Evolutionary conservation across 1,140 invertebrate species (phyloP).

Genomic region (Bombus huntii): DNA sequence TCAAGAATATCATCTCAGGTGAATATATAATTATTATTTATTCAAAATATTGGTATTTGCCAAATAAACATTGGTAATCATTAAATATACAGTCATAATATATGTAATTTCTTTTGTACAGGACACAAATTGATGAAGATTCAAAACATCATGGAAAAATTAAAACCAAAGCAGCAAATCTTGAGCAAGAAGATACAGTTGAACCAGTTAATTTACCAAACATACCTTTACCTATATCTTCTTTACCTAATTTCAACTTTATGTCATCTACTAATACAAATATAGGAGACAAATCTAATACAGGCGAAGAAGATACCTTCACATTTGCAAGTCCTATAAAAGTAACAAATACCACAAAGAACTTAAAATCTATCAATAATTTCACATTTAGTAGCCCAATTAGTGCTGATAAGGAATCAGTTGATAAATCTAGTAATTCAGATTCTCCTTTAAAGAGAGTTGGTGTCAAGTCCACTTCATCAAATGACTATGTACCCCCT

Average conservation of each 20-base stretch:
- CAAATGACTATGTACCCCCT: constrained; percentile 9
- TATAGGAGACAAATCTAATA: constrained; percentile 28
- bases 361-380: constrained; percentile 80
- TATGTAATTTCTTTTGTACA: constrained; percentile 37
- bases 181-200: constrained; percentile 78
- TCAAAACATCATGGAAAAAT: constrained; percentile 65
- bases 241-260: constrained; percentile 85
- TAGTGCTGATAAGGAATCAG: constrained; percentile 55
- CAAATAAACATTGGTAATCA: background rate
- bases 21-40: constrained; percentile 20
- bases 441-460: constrained; percentile 4
- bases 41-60: background rate
- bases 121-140: constrained; percentile 66
- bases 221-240: constrained; percentile 85
- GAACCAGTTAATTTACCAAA: constrained; percentile 84
- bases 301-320: constrained; percentile 67
- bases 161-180: constrained; percentile 69
- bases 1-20: constrained; percentile 78
- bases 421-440: constrained; percentile 16
- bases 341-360: constrained; percentile 67
- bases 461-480: constrained; percentile 45
- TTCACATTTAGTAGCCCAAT: constrained; percentile 84
- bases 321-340: constrained; percentile 79
- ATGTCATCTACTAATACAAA: constrained; percentile 70
- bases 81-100: background rate